phyloP scores from a whole-genome alignment of 2,888 invertebrate genomes.

The Drosophila birchii region DNA sequence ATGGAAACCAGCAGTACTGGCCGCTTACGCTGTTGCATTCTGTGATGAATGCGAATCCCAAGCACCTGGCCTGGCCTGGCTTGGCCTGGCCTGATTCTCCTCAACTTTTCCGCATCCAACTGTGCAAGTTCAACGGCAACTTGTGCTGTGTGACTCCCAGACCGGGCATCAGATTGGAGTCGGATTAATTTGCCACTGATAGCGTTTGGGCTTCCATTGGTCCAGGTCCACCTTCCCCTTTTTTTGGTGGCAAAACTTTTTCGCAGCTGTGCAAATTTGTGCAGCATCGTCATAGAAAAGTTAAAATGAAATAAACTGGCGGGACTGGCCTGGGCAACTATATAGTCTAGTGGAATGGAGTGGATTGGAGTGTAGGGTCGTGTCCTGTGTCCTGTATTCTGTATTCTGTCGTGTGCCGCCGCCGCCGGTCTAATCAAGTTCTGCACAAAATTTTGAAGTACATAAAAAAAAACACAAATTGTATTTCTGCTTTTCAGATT shows the following conservation, averaged over 20 bases:
- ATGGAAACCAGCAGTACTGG: conserved; percentile 13
- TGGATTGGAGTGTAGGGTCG: conserved; percentile 11
- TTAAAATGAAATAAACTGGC: conserved; percentile 56
- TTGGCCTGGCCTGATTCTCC: not conserved
- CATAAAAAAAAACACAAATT: conserved; percentile 11
- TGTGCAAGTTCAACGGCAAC: conserved; percentile 42
- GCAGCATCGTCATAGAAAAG: conserved; percentile 49
- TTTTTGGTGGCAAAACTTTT: conserved; percentile 39
- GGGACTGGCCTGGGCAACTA: not conserved
- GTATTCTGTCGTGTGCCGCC: conserved; percentile 28
- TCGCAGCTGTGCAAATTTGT: conserved; percentile 52
- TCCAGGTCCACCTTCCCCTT: not conserved
- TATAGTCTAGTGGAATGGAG: conserved; percentile 17
- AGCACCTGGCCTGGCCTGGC: conserved; percentile 22
- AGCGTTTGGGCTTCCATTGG: conserved; percentile 31
- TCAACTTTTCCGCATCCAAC: conserved; percentile 19
- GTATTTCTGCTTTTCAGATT: conserved; percentile 38
- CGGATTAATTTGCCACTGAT: conserved; percentile 61
- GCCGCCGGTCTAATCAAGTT: conserved; percentile 70
- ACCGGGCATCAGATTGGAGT: conserved; percentile 42
- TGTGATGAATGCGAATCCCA: conserved; percentile 60
- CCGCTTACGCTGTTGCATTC: conserved; percentile 47
- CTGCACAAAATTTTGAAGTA: conserved; percentile 59
- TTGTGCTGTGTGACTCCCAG: conserved; percentile 35
- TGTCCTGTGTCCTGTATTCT: conserved; percentile 37